Evolutionary conservation across 2,113 vertebrate genomes (phyloP), one percentile per base, ranked within the genome.

Genomic region (Penelope pileata): DNA sequence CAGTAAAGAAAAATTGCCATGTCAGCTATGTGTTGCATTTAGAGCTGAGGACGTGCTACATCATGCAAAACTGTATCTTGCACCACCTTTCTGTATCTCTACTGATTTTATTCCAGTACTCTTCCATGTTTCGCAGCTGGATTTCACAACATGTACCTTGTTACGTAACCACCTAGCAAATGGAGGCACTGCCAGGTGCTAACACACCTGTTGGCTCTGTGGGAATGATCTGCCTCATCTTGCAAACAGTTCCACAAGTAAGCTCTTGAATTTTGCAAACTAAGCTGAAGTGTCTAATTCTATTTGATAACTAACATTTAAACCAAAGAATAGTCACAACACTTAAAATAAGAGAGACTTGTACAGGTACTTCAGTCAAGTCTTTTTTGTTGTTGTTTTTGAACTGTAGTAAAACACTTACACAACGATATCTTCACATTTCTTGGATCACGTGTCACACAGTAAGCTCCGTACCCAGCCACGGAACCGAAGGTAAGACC

Each of bases 401-500:
- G 59, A 63, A 26, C 40, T 58, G 34, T 38, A 93, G 51, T 10
- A 42, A 40, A 88, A 82, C 91, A 99, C 99, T 99, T 91, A 99
- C 99, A 63, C 53, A 99, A 75, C 5, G 98, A 99, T 26, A 99
- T 74, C 97, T 98, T 98, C 90, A 99, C 96, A 90, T 99, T 98
- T 74, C 95, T 98, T 0, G 98, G 97, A 88, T 99, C 97, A 62
- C 90, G 80, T 3, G 98, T 98, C 91, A 99, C 8, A 10, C 98
- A 98, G 86, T 97, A 99, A 70, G 99, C 99, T 42, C 99, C 99
- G 83, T 98, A 99, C 60, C 97, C 98, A 86, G 99, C 98, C 66
- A 99, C 76, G 27, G 95, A 91, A 47, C 99, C 99, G 96, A 99
- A 98, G 16, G 97, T 97, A 36, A 99, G 96, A 59, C 99, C 99